Evolutionary conservation across 2,113 vertebrate genomes (phyloP).

Genomic region (Glaucidium brasilianum): DNA sequence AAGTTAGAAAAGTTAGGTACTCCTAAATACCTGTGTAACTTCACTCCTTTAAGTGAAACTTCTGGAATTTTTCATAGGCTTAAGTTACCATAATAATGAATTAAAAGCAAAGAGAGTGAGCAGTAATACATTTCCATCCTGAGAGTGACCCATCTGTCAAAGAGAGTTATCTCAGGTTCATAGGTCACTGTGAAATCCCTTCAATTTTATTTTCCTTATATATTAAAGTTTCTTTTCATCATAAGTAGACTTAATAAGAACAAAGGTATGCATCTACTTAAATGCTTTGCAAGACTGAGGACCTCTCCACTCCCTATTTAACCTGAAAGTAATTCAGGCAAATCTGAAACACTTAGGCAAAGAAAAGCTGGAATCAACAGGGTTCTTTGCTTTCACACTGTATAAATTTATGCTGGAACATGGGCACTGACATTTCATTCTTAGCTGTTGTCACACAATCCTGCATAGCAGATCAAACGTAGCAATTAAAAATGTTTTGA

Average conservation of each 20-base stretch:
- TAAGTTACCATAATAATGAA: background rate
- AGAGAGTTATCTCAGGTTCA: background rate
- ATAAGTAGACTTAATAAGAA: background rate
- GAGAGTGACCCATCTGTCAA: background rate
- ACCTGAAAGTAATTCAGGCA: background rate
- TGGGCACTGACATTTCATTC: constrained; percentile 37
- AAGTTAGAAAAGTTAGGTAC: background rate
- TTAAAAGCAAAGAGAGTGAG: background rate
- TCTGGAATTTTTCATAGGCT: background rate
- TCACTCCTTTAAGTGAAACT: background rate
- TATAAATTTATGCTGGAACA: constrained; percentile 9
- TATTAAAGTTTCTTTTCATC: background rate
- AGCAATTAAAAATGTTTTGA: constrained; percentile 56
- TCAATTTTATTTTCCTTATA: background rate
- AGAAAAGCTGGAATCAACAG: constrained; percentile 20
- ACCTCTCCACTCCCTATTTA: background rate
- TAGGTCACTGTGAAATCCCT: background rate
- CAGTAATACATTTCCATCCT: background rate
- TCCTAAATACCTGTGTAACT: background rate
- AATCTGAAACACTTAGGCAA: constrained; percentile 11
- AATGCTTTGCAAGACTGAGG: background rate
- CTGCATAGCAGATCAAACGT: constrained; percentile 49
- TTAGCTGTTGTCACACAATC: constrained; percentile 45
- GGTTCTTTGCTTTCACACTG: constrained; percentile 36
- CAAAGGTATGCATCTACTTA: background rate